A percentile compares a stretch with the other conserved stretches of the same genome.
These are phyloP conservation scores for Amniataba percoides DNA, from an alignment of 2,797 vertebrate genomes.

Conservation along the genomic window DNA sequence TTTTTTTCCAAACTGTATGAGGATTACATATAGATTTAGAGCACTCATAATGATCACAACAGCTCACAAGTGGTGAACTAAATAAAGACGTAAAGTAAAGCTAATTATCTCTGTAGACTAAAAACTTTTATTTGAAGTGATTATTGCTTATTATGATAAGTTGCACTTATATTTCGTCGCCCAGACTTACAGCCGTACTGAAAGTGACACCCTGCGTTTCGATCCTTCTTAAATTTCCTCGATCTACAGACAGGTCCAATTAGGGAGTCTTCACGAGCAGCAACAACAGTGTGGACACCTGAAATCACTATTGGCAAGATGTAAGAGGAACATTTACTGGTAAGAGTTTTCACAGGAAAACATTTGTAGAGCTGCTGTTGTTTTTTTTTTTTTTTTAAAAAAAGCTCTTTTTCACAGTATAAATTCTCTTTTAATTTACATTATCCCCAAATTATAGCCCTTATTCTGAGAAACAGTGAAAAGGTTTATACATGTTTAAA, in stretches of 20 bases:
- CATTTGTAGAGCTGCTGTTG: constrained; percentile 59
- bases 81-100: constrained; percentile 6
- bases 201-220: constrained; percentile 20
- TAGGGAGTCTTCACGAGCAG: constrained; percentile 62
- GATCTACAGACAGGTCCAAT: constrained; percentile 64
- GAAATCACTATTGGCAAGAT: constrained; percentile 67
- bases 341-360: constrained; percentile 55
- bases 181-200: constrained; percentile 7
- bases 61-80: not conserved
- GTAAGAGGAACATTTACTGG: constrained; percentile 51
- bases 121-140: constrained; percentile 5
- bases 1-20: constrained; percentile 41
- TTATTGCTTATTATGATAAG: constrained; percentile 19
- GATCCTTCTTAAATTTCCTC: constrained; percentile 9
- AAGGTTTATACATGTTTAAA: not conserved
- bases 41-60: constrained; percentile 14
- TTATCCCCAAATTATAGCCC: not conserved
- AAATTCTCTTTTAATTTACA: constrained; percentile 4
- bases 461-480: not conserved
- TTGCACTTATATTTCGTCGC: not conserved
- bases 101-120: constrained; percentile 8
- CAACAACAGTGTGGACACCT: constrained; percentile 61
- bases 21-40: constrained; percentile 13
- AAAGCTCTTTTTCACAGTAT: not conserved
- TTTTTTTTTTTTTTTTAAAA: too few relatives aligned